These are phyloP conservation scores for Xiphorhynchus elegans DNA, from an alignment of 2,113 vertebrate species.

Conservation along the genomic window DNA sequence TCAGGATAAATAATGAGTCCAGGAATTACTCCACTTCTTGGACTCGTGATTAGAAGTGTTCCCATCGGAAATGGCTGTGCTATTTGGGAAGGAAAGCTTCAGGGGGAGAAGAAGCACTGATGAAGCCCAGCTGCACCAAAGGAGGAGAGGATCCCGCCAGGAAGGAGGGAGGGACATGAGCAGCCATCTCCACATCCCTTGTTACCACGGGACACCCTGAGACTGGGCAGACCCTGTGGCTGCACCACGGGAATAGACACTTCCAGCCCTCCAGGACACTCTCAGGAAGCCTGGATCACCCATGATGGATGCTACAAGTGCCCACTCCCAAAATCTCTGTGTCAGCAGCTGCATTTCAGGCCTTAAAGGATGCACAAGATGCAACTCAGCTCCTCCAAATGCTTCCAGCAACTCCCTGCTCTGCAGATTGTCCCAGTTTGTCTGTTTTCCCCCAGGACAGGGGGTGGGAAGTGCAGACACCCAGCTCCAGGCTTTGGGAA, in stretches of 20 bases:
- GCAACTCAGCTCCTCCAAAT: background rate
- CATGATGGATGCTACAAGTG: rapidly evolving
- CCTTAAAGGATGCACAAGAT: background rate
- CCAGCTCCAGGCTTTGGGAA: background rate
- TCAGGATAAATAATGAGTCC: background rate
- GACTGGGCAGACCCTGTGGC: rapidly evolving
- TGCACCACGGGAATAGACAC: rapidly evolving
- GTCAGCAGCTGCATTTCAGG: background rate
- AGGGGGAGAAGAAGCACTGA: conserved; percentile 17
- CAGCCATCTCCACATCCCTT: background rate
- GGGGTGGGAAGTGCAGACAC: background rate
- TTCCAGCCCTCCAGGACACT: background rate
- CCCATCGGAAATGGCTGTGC: background rate
- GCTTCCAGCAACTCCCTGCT: rapidly evolving
- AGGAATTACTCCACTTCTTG: background rate
- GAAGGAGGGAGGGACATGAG: background rate
- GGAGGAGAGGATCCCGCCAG: rapidly evolving
- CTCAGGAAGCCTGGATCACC: background rate
- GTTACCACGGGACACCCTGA: rapidly evolving
- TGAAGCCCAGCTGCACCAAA: conserved; percentile 26
- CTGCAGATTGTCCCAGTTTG: background rate
- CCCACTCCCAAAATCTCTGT: rapidly evolving
- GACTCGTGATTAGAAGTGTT: background rate
- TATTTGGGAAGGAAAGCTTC: background rate
- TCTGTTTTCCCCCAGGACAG: background rate